phyloP scores from a whole-genome alignment of 2,888 invertebrate species.

The Cyclophora punctaria region DNA sequence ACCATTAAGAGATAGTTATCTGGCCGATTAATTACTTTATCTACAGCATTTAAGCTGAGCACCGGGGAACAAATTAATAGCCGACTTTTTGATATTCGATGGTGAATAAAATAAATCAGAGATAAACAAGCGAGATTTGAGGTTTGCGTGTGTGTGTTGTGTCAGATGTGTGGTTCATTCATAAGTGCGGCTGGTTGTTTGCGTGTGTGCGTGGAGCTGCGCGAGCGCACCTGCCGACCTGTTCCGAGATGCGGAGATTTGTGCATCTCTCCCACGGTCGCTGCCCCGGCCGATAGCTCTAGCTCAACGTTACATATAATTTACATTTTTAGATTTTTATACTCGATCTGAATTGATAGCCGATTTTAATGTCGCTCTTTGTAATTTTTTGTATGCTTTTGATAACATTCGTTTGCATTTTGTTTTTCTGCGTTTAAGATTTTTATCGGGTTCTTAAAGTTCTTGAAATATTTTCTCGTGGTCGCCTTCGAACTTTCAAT shows the following conservation, averaged over 20 bases:
- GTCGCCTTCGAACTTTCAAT: no score
- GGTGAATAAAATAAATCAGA: conserved; percentile 71
- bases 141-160: conserved; percentile 23
- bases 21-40: conserved; percentile 63
- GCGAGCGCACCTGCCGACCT: conserved; percentile 72
- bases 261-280: conserved; percentile 74
- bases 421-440: not conserved
- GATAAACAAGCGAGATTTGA: conserved; percentile 67
- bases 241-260: conserved; percentile 75
- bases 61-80: conserved; percentile 65
- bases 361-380: conserved; percentile 10
- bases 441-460: no score
- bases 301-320: conserved; percentile 63
- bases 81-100: conserved; percentile 60
- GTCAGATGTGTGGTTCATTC: conserved; percentile 59
- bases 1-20: conserved; percentile 53
- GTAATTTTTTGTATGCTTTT: conserved; percentile 5
- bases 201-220: conserved; percentile 26
- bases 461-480: no score
- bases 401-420: not conserved
- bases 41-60: conserved; percentile 54
- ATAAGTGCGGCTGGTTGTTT: conserved; percentile 59
- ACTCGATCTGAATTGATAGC: conserved; percentile 22
- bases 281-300: conserved; percentile 64
- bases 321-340: conserved; percentile 47